phyloP scores from a whole-genome alignment of 2,113 vertebrate species.

The Oenanthe oenanthe region DNA sequence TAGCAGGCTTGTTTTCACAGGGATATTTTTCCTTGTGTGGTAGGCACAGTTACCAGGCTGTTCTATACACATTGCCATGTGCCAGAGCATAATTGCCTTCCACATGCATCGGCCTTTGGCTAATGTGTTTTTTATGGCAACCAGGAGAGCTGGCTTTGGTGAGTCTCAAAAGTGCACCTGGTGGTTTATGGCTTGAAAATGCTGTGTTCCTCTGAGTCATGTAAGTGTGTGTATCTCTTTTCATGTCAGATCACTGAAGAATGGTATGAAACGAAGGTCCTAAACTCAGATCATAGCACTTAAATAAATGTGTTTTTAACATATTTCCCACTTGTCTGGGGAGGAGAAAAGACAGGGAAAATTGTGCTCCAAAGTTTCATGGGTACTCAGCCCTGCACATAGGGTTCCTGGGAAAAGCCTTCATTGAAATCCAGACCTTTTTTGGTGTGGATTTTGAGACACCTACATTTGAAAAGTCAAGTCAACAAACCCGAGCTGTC shows the following conservation, averaged over 20 bases:
- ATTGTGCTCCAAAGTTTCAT: background rate
- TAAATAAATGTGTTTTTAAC: background rate
- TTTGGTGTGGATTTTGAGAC: background rate
- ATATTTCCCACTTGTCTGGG: background rate
- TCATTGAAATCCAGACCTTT: background rate
- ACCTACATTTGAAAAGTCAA: background rate
- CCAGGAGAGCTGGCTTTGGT: conserved; percentile 38
- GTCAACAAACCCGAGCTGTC: background rate
- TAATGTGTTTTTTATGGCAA: conserved; percentile 72
- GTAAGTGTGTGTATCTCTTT: background rate
- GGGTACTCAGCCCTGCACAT: background rate
- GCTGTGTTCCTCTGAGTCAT: background rate
- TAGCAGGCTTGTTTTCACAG: conserved; percentile 56
- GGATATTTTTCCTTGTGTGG: conserved; percentile 51
- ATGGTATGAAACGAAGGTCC: background rate
- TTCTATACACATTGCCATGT: conserved; percentile 2
- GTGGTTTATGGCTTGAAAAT: conserved; percentile 54
- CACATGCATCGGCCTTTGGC: conserved; percentile 40
- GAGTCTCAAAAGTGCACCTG: conserved; percentile 54
- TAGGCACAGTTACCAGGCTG: conserved; percentile 52
- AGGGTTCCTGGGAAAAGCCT: background rate
- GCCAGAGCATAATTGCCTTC: conserved; percentile 55
- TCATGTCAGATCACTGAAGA: background rate
- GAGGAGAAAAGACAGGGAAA: background rate
- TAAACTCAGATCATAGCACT: background rate